phyloP scores from a whole-genome alignment of 2,888 invertebrate species.

The Meandrusa payeni region DNA sequence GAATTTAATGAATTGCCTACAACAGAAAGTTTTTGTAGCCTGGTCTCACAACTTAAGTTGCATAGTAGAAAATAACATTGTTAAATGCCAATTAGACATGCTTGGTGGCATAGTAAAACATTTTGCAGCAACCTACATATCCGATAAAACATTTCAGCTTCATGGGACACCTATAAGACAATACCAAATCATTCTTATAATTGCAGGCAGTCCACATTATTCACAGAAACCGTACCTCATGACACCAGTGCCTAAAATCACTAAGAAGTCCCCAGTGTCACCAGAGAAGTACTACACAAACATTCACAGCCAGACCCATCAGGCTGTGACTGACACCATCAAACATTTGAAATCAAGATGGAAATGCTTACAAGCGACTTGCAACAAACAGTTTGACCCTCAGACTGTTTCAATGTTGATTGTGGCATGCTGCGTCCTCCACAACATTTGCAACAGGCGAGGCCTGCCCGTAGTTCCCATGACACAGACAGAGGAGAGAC shows the following conservation, averaged over 20 bases:
- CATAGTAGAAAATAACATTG: too few relatives aligned
- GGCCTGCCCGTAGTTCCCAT: conserved; percentile 50
- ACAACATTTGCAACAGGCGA: conserved; percentile 57
- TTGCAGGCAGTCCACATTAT: conserved; percentile 60
- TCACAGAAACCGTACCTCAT: conserved; percentile 62
- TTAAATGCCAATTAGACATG: too few relatives aligned
- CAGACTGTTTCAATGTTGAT: conserved; percentile 57
- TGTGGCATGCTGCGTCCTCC: conserved; percentile 60
- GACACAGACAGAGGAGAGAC: conserved; percentile 60
- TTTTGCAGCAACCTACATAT: too few relatives aligned
- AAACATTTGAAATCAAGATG: conserved; percentile 67
- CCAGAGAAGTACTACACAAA: conserved; percentile 65
- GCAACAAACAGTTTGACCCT: conserved; percentile 68
- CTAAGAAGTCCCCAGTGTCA: conserved; percentile 65
- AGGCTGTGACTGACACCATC: conserved; percentile 52
- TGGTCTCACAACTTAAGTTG: too few relatives aligned
- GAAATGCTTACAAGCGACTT: conserved; percentile 68
- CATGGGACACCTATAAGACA: too few relatives aligned
- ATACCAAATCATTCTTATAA: too few relatives aligned
- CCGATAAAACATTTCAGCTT: too few relatives aligned
- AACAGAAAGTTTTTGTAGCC: too few relatives aligned
- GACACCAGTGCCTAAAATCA: conserved; percentile 66
- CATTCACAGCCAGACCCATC: conserved; percentile 53
- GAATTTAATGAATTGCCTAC: too few relatives aligned
- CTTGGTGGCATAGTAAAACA: too few relatives aligned